phyloP scores from a whole-genome alignment of 2,113 vertebrate genomes.

The Chiloscyllium plagiosum region DNA sequence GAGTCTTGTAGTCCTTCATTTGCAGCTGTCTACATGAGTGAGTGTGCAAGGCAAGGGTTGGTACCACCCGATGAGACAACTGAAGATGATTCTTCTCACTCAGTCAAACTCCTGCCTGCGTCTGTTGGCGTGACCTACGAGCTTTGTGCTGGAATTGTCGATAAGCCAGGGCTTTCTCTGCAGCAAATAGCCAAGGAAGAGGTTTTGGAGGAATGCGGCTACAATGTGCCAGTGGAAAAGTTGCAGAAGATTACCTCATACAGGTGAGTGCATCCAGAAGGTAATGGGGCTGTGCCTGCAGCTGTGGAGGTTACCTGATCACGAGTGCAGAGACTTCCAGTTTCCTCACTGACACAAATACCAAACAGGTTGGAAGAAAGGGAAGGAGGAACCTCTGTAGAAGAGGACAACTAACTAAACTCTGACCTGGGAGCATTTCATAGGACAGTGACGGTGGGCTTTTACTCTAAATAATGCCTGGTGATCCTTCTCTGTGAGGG shows the following conservation, averaged over 20 bases:
- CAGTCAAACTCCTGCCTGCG: conserved; percentile 56
- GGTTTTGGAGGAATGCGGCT: conserved; percentile 86
- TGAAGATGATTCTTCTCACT: conserved; percentile 46
- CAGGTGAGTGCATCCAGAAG: conserved; percentile 56
- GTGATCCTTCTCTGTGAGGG: neutral
- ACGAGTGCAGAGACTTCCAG: neutral
- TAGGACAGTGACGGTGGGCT: neutral
- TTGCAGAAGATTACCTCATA: conserved; percentile 75
- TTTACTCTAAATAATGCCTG: neutral
- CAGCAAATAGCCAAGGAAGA: conserved; percentile 82
- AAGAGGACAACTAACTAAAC: neutral
- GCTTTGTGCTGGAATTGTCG: conserved; percentile 84
- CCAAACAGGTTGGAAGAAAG: neutral
- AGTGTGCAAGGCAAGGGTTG: conserved; percentile 63
- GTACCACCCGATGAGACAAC: conserved; percentile 51
- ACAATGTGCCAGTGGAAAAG: conserved; percentile 56
- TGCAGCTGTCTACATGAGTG: conserved; percentile 81
- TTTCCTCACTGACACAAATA: neutral
- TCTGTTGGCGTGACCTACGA: conserved; percentile 73
- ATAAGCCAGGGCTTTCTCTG: conserved; percentile 77
- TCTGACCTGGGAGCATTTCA: neutral
- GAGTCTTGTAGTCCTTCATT: neutral
- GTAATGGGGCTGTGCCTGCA: neutral
- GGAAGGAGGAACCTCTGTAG: neutral
- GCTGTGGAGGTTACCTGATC: neutral